Percentiles rank a stretch among this genome's conserved stretches.
phyloP scores from a whole-genome alignment of 2,113 vertebrate species.

The Puma concolor region DNA sequence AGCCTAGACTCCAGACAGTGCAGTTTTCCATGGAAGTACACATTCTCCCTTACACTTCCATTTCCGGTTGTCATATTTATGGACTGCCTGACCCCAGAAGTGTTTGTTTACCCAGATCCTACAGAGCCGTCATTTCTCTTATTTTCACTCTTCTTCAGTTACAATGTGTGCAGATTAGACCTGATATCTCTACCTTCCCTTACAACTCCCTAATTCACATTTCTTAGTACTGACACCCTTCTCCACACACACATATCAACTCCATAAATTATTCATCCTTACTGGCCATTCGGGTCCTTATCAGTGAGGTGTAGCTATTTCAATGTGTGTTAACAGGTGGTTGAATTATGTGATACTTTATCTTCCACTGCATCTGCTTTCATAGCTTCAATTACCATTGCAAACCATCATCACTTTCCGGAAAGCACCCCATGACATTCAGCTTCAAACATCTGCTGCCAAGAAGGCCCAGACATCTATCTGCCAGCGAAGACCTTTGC shows the following conservation, averaged over 20 bases:
- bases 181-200: not conserved
- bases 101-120: not conserved
- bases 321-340: not conserved
- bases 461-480: not conserved
- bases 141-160: not conserved
- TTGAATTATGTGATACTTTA: slow-evolving; percentile 15
- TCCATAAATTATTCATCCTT: not conserved
- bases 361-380: not conserved
- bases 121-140: not conserved
- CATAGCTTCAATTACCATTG: not conserved
- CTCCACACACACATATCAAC: not conserved
- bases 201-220: not conserved
- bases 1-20: not conserved
- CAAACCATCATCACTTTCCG: not conserved
- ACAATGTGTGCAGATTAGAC: not conserved
- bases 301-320: not conserved
- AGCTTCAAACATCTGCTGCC: not conserved
- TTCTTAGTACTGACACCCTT: not conserved
- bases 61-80: not conserved
- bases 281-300: not conserved
- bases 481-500: not conserved
- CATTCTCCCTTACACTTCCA: not conserved
- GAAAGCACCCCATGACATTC: not conserved
- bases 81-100: not conserved
- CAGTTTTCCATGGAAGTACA: not conserved